Percentiles rank a stretch among this genome's conserved stretches.
Evolutionary conservation across 92 coral and sea anemone species (phyloP).

Genomic region (Palythoa heliodiscus): DNA sequence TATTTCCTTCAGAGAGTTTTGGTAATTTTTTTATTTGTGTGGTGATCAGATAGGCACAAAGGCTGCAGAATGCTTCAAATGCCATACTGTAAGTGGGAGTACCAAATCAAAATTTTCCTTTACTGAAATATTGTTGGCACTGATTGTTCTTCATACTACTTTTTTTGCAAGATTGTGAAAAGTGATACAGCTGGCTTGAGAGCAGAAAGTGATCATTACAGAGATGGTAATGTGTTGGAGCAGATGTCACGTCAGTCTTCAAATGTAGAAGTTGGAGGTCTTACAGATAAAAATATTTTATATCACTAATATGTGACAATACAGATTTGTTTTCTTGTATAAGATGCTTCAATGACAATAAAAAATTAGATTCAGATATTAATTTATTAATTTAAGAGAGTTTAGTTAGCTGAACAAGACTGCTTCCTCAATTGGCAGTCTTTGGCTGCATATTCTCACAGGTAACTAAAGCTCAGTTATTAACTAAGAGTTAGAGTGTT

Average conservation of each 20-base stretch:
- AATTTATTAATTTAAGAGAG: neutral
- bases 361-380: conserved; percentile 9
- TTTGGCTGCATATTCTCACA: neutral
- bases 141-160: conserved; percentile 1
- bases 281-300: neutral
- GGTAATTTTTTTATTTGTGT: neutral
- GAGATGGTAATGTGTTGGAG: neutral
- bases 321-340: neutral
- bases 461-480: conserved; percentile 12
- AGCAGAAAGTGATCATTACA: neutral
- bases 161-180: conserved; percentile 2
- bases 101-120: neutral
- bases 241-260: conserved; percentile 4
- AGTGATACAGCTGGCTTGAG: neutral
- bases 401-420: neutral
- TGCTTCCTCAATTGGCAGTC: conserved; percentile 5
- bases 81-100: neutral
- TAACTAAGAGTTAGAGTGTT: too few relatives aligned
- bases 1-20: too few relatives aligned
- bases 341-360: neutral
- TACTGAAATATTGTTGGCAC: conserved; percentile 11
- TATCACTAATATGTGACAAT: neutral
- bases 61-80: conserved; percentile 8
- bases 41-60: neutral
- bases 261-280: conserved; percentile 1